Evolutionary conservation across 2,888 invertebrate genomes (phyloP), one percentile per base, ranked within the genome.

Genomic region (Homarus gammarus): DNA sequence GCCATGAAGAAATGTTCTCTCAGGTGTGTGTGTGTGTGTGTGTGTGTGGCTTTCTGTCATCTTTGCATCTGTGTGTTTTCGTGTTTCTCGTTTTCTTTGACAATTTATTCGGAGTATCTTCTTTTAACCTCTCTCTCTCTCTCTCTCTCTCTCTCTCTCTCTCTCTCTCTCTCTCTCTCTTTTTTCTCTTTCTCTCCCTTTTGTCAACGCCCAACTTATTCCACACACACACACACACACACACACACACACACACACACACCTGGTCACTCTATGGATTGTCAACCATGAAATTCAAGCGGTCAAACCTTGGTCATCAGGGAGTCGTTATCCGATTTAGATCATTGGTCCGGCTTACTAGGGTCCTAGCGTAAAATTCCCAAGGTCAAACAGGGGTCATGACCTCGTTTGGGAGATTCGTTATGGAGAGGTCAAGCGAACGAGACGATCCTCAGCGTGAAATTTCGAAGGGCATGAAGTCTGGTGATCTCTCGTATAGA

Each of bases 361-460:
- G 44, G 44, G 12, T 12, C 27, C 77, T 51, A 51, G 51, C 78
- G 56, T 78, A 56, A 78, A 78, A 78, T 56, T 56, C 33, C 31
- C 1, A 18, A 31, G 78, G 78, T 78, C 78, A 78, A 78, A 78
- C 51, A 78, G 51, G 78, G 78, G 78, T 51, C 78, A 10, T 31
- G 56, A 56, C 78, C 78, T 78, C 78, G 51, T 31, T 36, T 1
- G 78, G n/a, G 31, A 6, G 27, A 27, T 64, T 64, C 64, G 64
- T 64, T 64, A 64, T 64, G 56, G 64, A n/a, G 64, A 64, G 64
- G 3, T 64, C 64, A 64, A 64, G 27, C 18, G 64, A 6, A 64
- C 18, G 44, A 44, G 44, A 8, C 44, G 44, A 44, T 8, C n/a
- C n/a, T n/a, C n/a, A n/a, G n/a, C n/a, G n/a, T n/a, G n/a, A n/a